These are phyloP conservation scores for Etia nguti DNA, from an alignment of 2,113 vertebrate genomes.

Conservation along the genomic window DNA sequence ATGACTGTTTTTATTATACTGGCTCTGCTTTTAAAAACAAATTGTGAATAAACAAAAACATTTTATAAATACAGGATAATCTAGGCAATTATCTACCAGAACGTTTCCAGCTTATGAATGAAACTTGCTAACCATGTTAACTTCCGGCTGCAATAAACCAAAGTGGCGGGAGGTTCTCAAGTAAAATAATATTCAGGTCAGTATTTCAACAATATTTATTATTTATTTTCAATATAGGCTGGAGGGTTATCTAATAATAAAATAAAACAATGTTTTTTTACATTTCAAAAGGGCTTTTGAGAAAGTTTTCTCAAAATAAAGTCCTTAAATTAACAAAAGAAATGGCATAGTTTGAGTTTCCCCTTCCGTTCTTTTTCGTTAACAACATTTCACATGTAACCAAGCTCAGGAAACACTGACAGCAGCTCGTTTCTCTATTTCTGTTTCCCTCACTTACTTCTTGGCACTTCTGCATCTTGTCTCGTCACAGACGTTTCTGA, in stretches of 20 bases:
- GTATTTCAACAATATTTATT: background rate
- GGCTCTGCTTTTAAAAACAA: too few species aligned
- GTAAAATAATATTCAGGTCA: background rate
- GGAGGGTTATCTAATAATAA: background rate
- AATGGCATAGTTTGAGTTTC: background rate
- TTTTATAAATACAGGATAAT: too few species aligned
- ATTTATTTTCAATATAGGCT: background rate
- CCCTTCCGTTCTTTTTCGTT: background rate
- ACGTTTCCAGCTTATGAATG: background rate
- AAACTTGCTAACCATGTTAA: background rate
- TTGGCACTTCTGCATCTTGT: accelerated
- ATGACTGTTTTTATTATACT: too few species aligned
- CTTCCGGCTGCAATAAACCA: background rate
- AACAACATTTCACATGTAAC: background rate
- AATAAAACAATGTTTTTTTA: background rate
- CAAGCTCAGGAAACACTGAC: background rate
- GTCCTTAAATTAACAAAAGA: background rate
- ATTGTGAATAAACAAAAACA: too few species aligned
- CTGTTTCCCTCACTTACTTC: background rate
- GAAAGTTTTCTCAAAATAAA: background rate
- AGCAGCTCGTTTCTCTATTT: background rate
- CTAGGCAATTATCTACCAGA: too few species aligned
- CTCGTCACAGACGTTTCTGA: background rate
- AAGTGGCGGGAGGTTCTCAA: accelerated
- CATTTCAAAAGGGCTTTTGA: background rate